Base-by-base conservation (phyloP, 2,888 invertebrate species). In the Cyaniris semiargus region DNA sequence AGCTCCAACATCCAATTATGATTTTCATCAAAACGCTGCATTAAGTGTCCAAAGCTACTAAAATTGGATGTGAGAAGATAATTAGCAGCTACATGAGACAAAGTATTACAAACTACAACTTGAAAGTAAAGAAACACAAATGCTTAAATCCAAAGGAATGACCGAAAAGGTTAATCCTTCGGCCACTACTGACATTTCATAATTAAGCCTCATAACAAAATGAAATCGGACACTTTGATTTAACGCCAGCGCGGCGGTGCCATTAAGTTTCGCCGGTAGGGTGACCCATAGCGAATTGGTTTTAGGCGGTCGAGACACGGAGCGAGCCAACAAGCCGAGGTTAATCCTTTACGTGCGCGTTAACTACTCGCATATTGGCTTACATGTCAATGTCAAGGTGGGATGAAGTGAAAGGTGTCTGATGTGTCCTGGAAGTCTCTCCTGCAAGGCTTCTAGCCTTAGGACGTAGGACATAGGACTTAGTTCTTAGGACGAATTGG, bases 321-420 rank as follows among this genome's bases (percentile, higher is more conserved):
- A 89, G 87, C 88, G 87, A 53, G 89, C 89, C 92, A 92, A 93
- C 93, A 90, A 92, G 90, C 88, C 90, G 88, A 84, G 89, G 89
- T 91, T 92, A 92, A 92, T 93, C 89, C 89, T 87, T 89, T 91
- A 90, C 88, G 91, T 90, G 90, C 89, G 88, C 87, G 88, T 89
- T 92, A 84, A 85, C 83, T 81, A 85, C 86, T 83, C 84, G 78
- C 78, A 76, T 83, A 53, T 53, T 53, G 53, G 53, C 53, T 53
- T 53, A 18, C 53, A 53, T 53, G 53, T 53, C 53, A 53, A 53
- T 53, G 53, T 53, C 53, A 53, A 53, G 15, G 18, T 15, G 53
- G 21, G 58, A 58, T 58, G 21, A 58, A 58, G 58, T 58, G 58
- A n/a, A 58, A 58, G 58, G 58, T 56, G n/a, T 10, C 56, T 56